Conservation (phyloP, 64 coral and sea anemone genomes). For the Platygyra sinensis region DNA sequence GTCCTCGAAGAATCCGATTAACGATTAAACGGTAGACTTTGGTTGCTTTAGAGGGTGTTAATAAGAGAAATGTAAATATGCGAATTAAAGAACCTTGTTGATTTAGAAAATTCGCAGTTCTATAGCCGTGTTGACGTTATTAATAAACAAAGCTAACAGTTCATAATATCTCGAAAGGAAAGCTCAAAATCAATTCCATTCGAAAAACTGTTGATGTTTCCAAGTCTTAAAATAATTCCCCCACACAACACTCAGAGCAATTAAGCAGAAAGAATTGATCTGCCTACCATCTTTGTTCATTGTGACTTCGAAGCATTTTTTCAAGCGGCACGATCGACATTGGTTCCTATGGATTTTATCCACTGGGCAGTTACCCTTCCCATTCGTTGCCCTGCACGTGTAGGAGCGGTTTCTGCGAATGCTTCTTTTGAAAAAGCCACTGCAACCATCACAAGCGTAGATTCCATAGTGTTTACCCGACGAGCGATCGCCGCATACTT, state of each 20-base stretch:
- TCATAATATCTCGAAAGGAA: not conserved
- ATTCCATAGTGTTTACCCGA: constrained; percentile 99
- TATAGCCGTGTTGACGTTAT: constrained; percentile 33
- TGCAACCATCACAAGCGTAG: constrained; percentile 95
- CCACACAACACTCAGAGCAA: not conserved
- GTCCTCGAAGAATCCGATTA: constrained; percentile 3
- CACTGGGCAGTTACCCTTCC: constrained; percentile 92
- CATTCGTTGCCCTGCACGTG: constrained; percentile 82
- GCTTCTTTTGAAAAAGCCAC: constrained; percentile 97
- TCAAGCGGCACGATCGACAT: constrained; percentile 87
- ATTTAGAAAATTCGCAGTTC: constrained; percentile 50
- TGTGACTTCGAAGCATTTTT: constrained; percentile 92
- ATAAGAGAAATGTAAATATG: constrained; percentile 72
- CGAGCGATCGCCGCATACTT: constrained; percentile 90
- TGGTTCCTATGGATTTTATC: constrained; percentile 99
- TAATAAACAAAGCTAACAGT: constrained; percentile 44
- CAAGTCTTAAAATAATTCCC: not conserved
- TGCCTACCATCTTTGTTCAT: constrained; percentile 99
- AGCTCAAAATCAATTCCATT: not conserved
- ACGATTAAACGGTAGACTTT: not conserved
- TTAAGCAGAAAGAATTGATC: constrained; percentile 8
- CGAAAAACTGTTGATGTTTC: not conserved
- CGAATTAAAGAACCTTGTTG: constrained; percentile 58
- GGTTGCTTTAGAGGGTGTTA: constrained; percentile 66
- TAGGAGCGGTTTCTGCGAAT: constrained; percentile 88